Percentiles rank a stretch among this genome's conserved stretches.
Conservation (phyloP, 2,888 invertebrate species). For the Ptilodon capucinus region DNA sequence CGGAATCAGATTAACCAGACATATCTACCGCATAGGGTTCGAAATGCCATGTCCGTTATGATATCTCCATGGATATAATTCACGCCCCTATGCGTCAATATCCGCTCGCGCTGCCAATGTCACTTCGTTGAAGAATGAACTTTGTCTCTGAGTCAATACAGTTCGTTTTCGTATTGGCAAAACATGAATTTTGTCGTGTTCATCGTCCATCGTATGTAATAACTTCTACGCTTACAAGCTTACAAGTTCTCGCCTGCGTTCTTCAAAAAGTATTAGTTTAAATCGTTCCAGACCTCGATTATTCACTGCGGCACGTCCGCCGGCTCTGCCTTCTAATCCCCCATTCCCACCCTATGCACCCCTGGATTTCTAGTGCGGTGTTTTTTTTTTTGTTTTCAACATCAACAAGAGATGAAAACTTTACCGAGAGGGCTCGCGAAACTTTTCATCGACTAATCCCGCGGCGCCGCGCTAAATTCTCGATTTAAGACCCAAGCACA, state of each 20-base stretch:
- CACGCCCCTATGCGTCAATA: too few species aligned
- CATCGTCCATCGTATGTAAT: slow-evolving; percentile 16
- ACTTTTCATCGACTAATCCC: slow-evolving; percentile 75
- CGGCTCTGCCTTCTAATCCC: slow-evolving; percentile 47
- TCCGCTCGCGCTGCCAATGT: too few species aligned
- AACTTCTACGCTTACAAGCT: slow-evolving; percentile 15
- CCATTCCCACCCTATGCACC: slow-evolving; percentile 42
- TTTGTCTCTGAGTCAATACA: too few species aligned
- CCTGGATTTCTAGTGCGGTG: slow-evolving; percentile 47
- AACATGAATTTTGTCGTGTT: too few species aligned
- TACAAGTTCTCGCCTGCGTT: slow-evolving; percentile 22
- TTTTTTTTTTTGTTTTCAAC: slow-evolving; percentile 57
- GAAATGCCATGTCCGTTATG: too few species aligned
- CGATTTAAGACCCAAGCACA: too few species aligned
- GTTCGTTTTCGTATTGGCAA: too few species aligned
- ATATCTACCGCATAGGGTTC: too few species aligned
- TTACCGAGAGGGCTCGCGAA: slow-evolving; percentile 49
- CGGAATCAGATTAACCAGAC: too few species aligned
- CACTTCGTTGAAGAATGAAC: too few species aligned
- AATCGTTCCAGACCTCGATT: slow-evolving; percentile 51
- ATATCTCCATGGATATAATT: too few species aligned
- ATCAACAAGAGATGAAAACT: slow-evolving; percentile 77
- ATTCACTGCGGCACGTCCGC: slow-evolving; percentile 54
- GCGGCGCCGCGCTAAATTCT: slow-evolving; percentile 69
- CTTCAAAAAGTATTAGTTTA: slow-evolving; percentile 51